Conservation (phyloP, 2,797 vertebrate genomes). For the Platyrinchus mystaceus region DNA sequence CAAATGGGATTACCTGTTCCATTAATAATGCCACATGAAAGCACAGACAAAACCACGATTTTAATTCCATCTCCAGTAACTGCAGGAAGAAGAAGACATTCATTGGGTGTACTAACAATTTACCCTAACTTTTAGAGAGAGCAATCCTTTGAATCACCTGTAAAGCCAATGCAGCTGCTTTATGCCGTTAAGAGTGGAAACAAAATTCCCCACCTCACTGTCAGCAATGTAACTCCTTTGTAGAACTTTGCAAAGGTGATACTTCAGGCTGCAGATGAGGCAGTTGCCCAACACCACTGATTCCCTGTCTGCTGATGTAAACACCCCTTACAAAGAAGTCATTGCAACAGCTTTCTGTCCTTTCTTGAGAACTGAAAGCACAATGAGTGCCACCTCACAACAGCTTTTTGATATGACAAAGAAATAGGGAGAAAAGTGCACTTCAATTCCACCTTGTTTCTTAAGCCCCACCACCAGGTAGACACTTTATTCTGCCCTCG, state of each 20-base stretch:
- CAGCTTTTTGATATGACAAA: not conserved
- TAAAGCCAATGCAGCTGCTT: not conserved
- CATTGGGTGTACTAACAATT: not conserved
- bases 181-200: not conserved
- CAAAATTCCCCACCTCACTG: not conserved
- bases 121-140: not conserved
- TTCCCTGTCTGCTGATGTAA: not conserved
- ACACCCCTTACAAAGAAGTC: not conserved
- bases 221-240: not conserved
- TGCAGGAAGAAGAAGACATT: not conserved
- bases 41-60: slow-evolving; percentile 65
- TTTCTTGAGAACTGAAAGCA: not conserved
- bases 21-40: slow-evolving; percentile 68
- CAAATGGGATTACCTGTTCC: slow-evolving; percentile 68
- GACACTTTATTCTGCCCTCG: not conserved
- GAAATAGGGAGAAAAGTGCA: not conserved
- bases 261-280: not conserved
- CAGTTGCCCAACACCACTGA: not conserved
- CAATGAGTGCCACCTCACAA: not conserved
- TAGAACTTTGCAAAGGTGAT: not conserved
- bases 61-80: slow-evolving; percentile 61
- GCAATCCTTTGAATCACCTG: not conserved
- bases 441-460: not conserved
- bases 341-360: not conserved
- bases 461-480: not conserved